These are phyloP conservation scores for Anser brachyrhynchus DNA, from an alignment of 2,113 vertebrate species.

Conservation along the genomic window DNA sequence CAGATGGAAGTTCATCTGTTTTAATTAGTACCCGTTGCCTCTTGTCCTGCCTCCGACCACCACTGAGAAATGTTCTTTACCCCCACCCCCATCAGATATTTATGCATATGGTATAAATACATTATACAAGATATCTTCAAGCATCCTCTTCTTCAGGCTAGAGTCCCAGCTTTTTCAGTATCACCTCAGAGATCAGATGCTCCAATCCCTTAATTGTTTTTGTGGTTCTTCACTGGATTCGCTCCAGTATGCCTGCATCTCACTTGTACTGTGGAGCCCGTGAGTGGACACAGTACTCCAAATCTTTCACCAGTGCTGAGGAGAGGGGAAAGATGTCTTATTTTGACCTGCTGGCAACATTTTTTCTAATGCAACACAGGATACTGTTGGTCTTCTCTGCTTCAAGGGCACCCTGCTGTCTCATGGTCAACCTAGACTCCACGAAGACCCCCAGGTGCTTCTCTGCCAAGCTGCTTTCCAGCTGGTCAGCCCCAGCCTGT, in stretches of 20 bases:
- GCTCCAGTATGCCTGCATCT: neutral
- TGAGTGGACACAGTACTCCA: neutral
- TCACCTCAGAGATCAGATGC: neutral
- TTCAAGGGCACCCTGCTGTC: neutral
- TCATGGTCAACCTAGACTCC: neutral
- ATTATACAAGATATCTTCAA: neutral
- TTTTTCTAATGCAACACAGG: neutral
- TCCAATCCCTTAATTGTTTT: neutral
- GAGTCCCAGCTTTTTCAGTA: neutral
- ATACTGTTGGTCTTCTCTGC: neutral
- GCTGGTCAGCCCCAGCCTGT: neutral
- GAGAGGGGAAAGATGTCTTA: neutral
- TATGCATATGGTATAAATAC: neutral
- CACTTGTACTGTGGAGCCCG: neutral
- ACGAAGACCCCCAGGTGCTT: neutral
- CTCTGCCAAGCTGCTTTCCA: neutral
- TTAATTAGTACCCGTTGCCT: neutral
- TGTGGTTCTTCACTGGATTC: neutral
- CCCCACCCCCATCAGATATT: neutral
- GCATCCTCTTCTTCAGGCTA: neutral
- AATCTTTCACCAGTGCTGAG: neutral
- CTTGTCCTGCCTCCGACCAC: neutral
- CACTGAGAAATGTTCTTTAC: neutral
- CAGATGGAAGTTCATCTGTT: neutral
- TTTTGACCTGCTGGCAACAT: neutral